phyloP scores from a whole-genome alignment of 2,797 vertebrate species.

The Epinephelus awoara region DNA sequence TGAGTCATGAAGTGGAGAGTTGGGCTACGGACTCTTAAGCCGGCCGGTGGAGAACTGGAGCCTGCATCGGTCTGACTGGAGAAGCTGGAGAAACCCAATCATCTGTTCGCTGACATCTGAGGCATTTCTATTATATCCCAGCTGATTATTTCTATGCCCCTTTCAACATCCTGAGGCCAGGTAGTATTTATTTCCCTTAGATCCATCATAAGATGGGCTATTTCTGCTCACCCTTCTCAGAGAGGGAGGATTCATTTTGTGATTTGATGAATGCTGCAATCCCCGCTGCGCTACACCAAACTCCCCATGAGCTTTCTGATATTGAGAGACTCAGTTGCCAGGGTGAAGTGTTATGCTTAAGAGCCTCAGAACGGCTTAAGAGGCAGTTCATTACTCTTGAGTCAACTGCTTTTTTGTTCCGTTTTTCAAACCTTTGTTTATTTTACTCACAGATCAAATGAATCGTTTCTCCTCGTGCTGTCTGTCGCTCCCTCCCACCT shows the following conservation, averaged over 20 bases:
- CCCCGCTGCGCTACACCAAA: slow-evolving; percentile 13
- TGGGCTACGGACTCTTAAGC: slow-evolving; percentile 45
- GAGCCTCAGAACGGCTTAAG: slow-evolving; percentile 15
- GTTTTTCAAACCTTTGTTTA: slow-evolving; percentile 23
- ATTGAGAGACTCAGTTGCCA: slow-evolving; percentile 42
- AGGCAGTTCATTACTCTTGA: slow-evolving; percentile 26
- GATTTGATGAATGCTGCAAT: slow-evolving; percentile 57
- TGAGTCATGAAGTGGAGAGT: slow-evolving; percentile 68
- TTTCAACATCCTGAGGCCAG: slow-evolving; percentile 54
- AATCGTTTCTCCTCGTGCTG: background rate
- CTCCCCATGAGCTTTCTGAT: slow-evolving; percentile 37
- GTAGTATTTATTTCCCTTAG: slow-evolving; percentile 58
- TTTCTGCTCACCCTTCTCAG: slow-evolving; percentile 24
- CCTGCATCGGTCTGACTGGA: slow-evolving; percentile 35
- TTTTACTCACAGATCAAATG: slow-evolving; percentile 17
- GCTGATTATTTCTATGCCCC: slow-evolving; percentile 61
- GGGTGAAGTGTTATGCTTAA: slow-evolving; percentile 40
- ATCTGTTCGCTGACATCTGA: slow-evolving; percentile 52
- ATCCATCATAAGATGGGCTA: slow-evolving; percentile 37
- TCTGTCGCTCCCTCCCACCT: slow-evolving; percentile 3
- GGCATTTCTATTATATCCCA: slow-evolving; percentile 66
- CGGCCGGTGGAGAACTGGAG: slow-evolving; percentile 52
- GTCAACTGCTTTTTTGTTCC: background rate
- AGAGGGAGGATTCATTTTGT: slow-evolving; percentile 38
- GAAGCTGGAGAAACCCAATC: slow-evolving; percentile 60